phyloP scores from a whole-genome alignment of 2,797 vertebrate genomes.

The Enteromius thamalakanensis region DNA sequence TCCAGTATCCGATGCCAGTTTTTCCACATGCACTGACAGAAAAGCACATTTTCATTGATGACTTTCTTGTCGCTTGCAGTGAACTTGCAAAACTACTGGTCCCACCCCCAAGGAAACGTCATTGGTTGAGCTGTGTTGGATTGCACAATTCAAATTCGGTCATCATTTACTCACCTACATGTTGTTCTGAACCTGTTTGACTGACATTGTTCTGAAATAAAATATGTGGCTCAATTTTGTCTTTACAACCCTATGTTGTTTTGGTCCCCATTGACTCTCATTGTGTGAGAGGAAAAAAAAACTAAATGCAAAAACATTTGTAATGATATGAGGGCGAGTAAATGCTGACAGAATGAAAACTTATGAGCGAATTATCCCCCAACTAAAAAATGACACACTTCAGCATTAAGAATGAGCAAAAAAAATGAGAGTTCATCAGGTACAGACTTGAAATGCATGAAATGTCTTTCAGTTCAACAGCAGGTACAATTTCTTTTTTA shows the following conservation, averaged over 20 bases:
- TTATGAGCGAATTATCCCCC: background rate
- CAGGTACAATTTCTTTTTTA: background rate
- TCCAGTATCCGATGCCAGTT: constrained; percentile 7
- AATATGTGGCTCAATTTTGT: background rate
- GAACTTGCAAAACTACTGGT: background rate
- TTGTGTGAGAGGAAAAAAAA: background rate
- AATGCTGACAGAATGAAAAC: background rate
- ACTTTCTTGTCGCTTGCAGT: constrained; percentile 4
- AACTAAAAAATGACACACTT: background rate
- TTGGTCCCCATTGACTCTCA: background rate
- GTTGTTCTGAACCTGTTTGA: background rate
- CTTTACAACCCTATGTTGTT: background rate
- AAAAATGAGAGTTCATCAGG: constrained; percentile 9
- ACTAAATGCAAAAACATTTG: background rate
- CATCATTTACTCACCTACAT: background rate
- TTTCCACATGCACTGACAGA: constrained; percentile 21
- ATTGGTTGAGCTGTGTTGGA: background rate
- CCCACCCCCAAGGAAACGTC: background rate
- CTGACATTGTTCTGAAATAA: background rate
- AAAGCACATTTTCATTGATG: constrained; percentile 35
- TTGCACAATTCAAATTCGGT: background rate
- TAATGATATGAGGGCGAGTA: background rate
- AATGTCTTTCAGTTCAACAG: constrained; percentile 25
- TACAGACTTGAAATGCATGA: background rate
- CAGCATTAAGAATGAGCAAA: background rate